Percentiles rank a stretch among this genome's conserved stretches.
Conservation (phyloP, 2,113 vertebrate genomes). For the Eudyptes chrysolophus region DNA sequence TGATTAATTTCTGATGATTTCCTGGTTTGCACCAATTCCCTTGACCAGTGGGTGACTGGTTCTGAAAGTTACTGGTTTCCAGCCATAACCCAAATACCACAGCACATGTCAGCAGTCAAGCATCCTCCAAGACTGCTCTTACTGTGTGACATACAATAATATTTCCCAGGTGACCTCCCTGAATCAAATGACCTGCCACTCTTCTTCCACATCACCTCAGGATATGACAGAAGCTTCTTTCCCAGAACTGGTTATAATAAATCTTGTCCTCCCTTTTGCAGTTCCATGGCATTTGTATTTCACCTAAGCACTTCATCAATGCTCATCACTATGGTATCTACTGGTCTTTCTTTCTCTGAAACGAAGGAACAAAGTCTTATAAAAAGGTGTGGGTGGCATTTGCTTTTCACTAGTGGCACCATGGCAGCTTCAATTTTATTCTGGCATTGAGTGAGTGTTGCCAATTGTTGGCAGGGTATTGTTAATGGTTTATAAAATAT, state of each 20-base stretch:
- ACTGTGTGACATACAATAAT: not conserved
- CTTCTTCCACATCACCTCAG: not conserved
- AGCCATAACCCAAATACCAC: not conserved
- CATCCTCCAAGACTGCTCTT: not conserved
- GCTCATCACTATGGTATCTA: not conserved
- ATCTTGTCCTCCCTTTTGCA: not conserved
- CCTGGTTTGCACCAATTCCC: not conserved
- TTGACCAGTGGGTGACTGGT: not conserved
- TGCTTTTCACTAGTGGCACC: not conserved
- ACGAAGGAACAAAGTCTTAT: not conserved
- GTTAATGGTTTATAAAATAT: constrained; percentile 38
- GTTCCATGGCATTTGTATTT: not conserved
- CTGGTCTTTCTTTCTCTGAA: not conserved
- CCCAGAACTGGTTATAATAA: not conserved
- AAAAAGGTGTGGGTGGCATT: not conserved
- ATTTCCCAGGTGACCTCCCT: not conserved
- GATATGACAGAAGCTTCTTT: not conserved
- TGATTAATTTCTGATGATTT: not conserved
- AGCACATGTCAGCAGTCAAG: not conserved
- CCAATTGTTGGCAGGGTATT: not conserved
- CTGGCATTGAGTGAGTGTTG: not conserved
- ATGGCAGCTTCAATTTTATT: not conserved
- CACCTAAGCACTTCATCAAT: not conserved
- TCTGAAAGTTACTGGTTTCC: not conserved
- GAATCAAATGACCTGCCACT: not conserved